These are phyloP conservation scores for Heliocidaris tuberculata DNA, from an alignment of 35 echinoderm and acorn worm genomes.

Conservation along the genomic window DNA sequence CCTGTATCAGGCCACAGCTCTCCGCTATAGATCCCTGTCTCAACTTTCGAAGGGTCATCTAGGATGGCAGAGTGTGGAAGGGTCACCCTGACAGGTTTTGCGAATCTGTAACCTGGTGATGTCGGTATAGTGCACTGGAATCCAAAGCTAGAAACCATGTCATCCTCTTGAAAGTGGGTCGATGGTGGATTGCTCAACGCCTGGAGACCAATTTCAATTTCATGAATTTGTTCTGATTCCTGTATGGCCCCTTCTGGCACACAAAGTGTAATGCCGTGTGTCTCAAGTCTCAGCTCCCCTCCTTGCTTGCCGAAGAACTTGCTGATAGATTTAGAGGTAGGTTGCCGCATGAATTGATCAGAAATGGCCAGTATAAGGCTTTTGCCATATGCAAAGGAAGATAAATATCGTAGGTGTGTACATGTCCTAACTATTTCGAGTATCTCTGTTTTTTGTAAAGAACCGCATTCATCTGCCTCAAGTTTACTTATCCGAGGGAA, in stretches of 20 bases:
- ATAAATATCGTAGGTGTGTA: background rate
- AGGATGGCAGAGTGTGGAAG: background rate
- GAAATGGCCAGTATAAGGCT: background rate
- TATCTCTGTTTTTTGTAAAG: background rate
- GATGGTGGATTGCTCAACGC: background rate
- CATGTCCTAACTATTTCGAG: background rate
- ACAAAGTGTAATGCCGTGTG: background rate
- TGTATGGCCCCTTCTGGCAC: background rate
- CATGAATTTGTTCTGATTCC: background rate
- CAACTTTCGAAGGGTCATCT: background rate
- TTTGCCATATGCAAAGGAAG: background rate
- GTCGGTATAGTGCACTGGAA: background rate
- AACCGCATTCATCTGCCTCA: background rate
- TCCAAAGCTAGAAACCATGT: background rate
- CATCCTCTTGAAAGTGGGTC: background rate
- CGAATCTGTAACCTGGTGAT: background rate
- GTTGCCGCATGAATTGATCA: background rate
- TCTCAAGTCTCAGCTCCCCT: background rate
- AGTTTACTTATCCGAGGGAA: background rate
- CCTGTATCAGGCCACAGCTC: background rate
- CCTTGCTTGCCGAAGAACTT: background rate
- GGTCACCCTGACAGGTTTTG: background rate
- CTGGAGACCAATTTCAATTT: constrained; percentile 1
- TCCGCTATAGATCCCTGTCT: background rate
- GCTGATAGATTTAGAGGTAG: background rate